Evolutionary conservation across 1,140 invertebrate genomes (phyloP).

Genomic region (Nylanderia fulva): DNA sequence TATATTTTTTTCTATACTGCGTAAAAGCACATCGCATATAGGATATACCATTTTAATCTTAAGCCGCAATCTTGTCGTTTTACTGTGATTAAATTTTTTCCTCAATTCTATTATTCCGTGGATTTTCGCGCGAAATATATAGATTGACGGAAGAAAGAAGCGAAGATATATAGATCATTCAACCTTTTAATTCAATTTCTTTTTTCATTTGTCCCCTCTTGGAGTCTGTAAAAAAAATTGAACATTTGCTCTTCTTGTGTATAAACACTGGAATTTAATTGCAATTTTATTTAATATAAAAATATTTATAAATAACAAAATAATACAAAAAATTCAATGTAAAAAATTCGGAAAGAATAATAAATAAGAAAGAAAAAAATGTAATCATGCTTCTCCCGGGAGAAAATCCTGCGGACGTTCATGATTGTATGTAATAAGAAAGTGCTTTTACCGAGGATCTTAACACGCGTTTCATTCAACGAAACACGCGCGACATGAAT

Average conservation of each 20-base stretch:
- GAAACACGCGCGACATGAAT: slow-evolving; percentile 6
- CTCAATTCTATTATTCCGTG: background rate
- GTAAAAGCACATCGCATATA: background rate
- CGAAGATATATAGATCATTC: background rate
- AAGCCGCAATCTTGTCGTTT: background rate
- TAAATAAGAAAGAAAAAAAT: no score
- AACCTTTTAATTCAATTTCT: background rate
- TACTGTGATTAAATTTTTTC: no score
- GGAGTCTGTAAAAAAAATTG: no score
- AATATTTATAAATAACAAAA: no score
- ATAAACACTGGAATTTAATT: no score
- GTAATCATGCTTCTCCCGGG: no score
- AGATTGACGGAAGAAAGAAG: background rate
- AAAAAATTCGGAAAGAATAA: no score
- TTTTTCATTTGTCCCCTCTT: no score
- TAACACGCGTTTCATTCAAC: background rate
- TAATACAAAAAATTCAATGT: no score
- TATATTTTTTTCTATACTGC: background rate
- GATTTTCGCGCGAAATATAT: background rate
- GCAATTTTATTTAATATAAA: no score
- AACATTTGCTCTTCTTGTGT: no score
- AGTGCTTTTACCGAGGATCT: background rate
- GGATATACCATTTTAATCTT: background rate
- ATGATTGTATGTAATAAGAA: background rate
- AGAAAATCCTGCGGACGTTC: no score